Base-by-base conservation (phyloP, 2,888 invertebrate species). In the Gryllus longicercus region DNA sequence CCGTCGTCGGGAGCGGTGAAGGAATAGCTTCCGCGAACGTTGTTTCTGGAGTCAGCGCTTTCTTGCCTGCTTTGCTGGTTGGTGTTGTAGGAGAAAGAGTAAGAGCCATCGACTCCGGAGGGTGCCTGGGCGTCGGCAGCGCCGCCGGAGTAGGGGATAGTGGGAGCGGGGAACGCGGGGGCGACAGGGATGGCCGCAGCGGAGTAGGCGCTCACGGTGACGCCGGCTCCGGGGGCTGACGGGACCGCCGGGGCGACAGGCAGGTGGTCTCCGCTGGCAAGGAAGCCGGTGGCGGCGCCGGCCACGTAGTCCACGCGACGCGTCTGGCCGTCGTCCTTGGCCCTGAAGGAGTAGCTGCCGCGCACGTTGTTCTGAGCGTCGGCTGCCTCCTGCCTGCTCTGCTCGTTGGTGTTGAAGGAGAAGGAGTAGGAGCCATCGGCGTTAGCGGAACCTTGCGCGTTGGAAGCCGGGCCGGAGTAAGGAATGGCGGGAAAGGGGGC, bases 381-480 rank as follows among this genome's bases (percentile, higher is more conserved):
- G 51, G 85, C 84, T 76, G 84, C 84, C 84, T 86, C 86, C n/a
- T 84, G 84, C 51, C 86, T 85, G n/a, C 85, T 82, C 79, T 86
- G 85, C 81, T 85, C 85, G 78, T 83, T 85, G 2, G 86, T 85
- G 76, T 83, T 83, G 74, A 85, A 85, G 63, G 85, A 84, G 79
- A 87, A 87, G 38, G 84, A 85, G 77, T 84, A 85, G 0, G 85
- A 84, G 18, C 83, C 85, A 80, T 85, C 85, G 18, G 81, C 75
- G 4, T 75, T 21, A 18, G 50, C 21, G n/a, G 23, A 21, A 21
- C 23, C 76, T 21, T 8, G 25, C 5, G 16, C 25, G 10, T 76
- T 14, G 10, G 76, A 8, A 5, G 23, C 14, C 14, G 23, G 10
- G n/a, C 8, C 63, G 63, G 63, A 63, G n/a, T 63, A 63, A 18